Percentiles rank a stretch among this genome's conserved stretches.
Conservation (phyloP, 2,888 invertebrate species). For the Busseola fusca region DNA sequence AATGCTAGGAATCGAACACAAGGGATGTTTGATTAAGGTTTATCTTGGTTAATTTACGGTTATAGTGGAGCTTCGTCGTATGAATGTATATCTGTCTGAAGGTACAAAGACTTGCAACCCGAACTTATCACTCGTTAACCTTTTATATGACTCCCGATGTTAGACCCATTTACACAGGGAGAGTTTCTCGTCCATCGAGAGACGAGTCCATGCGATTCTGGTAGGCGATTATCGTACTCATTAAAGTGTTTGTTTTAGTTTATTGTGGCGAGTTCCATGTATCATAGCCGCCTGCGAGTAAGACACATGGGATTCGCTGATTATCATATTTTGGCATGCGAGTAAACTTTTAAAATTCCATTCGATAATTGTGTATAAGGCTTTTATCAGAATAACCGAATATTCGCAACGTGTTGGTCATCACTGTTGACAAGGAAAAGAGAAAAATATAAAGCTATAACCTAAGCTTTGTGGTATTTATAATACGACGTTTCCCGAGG, state of each 20-base stretch:
- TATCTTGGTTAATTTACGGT: slow-evolving; percentile 87
- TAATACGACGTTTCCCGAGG: not conserved
- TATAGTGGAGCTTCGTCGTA: slow-evolving; percentile 72
- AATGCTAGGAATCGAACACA: slow-evolving; percentile 85
- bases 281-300: not conserved
- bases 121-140: slow-evolving; percentile 32
- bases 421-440: not conserved
- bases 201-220: not conserved
- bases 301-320: not conserved
- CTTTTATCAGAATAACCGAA: slow-evolving; percentile 9
- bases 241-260: too few species aligned
- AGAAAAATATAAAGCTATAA: slow-evolving; percentile 6
- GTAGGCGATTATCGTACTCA: not conserved
- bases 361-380: not conserved
- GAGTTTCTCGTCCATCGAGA: not conserved
- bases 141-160: slow-evolving; percentile 11
- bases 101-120: slow-evolving; percentile 20
- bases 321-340: not conserved
- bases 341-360: not conserved
- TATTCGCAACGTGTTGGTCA: not conserved
- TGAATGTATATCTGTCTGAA: slow-evolving; percentile 52
- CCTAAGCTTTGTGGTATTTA: slow-evolving; percentile 1
- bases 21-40: slow-evolving; percentile 88
- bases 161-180: not conserved
- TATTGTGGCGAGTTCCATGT: too few species aligned